Evolutionary conservation across 2,113 vertebrate genomes (phyloP).

Genomic region (Paralichthys olivaceus): DNA sequence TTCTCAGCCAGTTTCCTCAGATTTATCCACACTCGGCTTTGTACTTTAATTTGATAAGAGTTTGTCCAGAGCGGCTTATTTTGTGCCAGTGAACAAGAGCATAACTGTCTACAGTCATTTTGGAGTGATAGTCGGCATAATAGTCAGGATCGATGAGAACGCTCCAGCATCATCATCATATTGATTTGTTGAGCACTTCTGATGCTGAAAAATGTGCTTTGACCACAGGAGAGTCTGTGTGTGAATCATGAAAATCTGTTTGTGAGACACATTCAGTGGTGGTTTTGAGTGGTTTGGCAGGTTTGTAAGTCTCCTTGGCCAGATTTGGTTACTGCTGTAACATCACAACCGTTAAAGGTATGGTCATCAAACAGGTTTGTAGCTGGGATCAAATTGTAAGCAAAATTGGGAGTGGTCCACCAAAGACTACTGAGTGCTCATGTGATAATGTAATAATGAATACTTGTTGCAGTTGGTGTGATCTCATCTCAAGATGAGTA

Average conservation of each 20-base stretch:
- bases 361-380: not conserved
- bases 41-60: slow-evolving; percentile 28
- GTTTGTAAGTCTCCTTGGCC: not conserved
- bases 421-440: not conserved
- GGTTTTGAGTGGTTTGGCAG: not conserved
- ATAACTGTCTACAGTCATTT: slow-evolving; percentile 4
- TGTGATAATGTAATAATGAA: not conserved
- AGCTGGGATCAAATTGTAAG: not conserved
- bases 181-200: slow-evolving; percentile 34
- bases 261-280: no score
- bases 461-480: not conserved
- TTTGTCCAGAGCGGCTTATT: slow-evolving; percentile 28
- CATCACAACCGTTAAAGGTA: not conserved
- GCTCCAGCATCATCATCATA: slow-evolving; percentile 33
- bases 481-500: not conserved
- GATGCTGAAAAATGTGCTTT: not conserved
- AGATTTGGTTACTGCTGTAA: not conserved
- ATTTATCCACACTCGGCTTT: slow-evolving; percentile 21
- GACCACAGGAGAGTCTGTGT: no score
- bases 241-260: no score
- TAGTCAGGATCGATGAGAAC: slow-evolving; percentile 33
- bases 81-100: slow-evolving; percentile 29
- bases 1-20: slow-evolving; percentile 7
- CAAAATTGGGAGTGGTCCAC: not conserved
- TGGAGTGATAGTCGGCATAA: not conserved